phyloP scores from a whole-genome alignment of 2,888 invertebrate species.

The Tenthredo distinguenda region DNA sequence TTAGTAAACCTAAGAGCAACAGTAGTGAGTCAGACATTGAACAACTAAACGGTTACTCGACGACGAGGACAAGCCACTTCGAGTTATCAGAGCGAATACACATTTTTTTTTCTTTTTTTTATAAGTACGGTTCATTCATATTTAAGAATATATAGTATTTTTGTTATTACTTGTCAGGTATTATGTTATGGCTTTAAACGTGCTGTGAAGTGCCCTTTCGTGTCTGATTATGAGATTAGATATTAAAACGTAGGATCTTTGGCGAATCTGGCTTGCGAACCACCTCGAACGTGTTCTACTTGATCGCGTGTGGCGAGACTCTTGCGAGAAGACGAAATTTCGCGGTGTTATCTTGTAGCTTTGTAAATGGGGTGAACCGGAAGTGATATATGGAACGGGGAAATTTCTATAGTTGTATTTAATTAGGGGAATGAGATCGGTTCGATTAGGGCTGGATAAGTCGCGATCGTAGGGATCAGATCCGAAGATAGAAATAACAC shows the following conservation, averaged over 20 bases:
- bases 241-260: neutral
- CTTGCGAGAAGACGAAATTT: neutral
- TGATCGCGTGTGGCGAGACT: neutral
- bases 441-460: neutral
- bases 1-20: constrained; percentile 14
- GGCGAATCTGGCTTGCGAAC: neutral
- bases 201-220: constrained; percentile 21
- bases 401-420: neutral
- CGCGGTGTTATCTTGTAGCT: neutral
- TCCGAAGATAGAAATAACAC: neutral
- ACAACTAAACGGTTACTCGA: neutral
- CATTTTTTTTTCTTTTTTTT: neutral
- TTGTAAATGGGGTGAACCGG: neutral
- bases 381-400: neutral
- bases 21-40: constrained; percentile 31
- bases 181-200: neutral
- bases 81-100: neutral
- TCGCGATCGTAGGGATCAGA: neutral
- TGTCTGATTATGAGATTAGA: neutral
- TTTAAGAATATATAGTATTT: neutral
- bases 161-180: neutral
- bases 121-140: neutral
- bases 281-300: neutral
- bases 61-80: neutral
- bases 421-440: neutral